Evolutionary conservation across 2,113 vertebrate genomes (phyloP).

Genomic region (Sula dactylatra): DNA sequence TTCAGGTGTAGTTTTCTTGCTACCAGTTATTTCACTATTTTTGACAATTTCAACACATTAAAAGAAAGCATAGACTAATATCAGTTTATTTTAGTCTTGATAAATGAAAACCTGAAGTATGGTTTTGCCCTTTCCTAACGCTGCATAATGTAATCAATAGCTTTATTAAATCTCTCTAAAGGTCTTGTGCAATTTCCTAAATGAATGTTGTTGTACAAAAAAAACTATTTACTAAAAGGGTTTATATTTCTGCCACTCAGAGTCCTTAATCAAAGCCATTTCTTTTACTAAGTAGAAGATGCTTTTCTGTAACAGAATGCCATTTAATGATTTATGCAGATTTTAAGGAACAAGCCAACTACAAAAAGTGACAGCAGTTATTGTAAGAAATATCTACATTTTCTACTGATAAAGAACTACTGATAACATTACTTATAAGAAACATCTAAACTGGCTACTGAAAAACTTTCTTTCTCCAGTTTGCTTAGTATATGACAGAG

Average conservation of each 20-base stretch:
- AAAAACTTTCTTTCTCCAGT: not conserved
- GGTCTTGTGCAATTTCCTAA: not conserved
- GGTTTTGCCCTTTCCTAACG: not conserved
- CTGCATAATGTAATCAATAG: not conserved
- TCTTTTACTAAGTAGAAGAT: not conserved
- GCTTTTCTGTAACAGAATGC: not conserved
- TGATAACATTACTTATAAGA: not conserved
- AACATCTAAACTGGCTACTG: not conserved
- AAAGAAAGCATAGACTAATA: not conserved
- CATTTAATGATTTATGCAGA: not conserved
- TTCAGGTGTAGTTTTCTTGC: not conserved
- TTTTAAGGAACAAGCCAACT: not conserved
- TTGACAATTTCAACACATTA: not conserved
- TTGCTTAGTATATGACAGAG: not conserved
- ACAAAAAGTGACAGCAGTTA: not conserved
- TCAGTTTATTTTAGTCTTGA: not conserved
- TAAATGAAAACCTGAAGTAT: not conserved
- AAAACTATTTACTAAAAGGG: not conserved
- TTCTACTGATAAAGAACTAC: not conserved
- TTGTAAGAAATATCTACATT: not conserved
- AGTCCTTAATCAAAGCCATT: conserved; percentile 19
- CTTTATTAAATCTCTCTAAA: conserved; percentile 8
- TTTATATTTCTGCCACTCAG: not conserved
- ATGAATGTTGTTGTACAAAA: not conserved
- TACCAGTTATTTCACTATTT: not conserved